Evolutionary conservation across 2,113 vertebrate species (phyloP), one percentile per base, ranked within the genome.

Genomic region (Lathamus discolor): DNA sequence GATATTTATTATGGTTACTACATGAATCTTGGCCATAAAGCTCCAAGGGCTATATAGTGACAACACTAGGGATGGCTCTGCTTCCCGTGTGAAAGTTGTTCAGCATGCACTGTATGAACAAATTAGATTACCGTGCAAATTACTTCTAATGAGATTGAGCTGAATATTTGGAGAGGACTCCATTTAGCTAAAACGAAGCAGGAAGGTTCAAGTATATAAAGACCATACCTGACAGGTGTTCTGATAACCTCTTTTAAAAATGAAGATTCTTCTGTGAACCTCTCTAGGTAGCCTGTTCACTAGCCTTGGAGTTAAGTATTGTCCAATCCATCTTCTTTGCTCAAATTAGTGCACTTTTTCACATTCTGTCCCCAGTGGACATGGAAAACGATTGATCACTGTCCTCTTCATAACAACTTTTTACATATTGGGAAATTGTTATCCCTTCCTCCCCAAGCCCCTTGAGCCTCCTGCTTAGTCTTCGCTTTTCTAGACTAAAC

Each of bases 401-500:
- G 93, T 95, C 78, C 31, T 89, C 84, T 87, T 91, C 87, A 37
- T 79, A 90, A 87, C 84, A 97, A 83, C 49, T 15, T 87, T 86
- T 90, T 95, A 95, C 79, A 80, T 96, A 91, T 77, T 87, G 93
- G 84, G 54, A 88, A 96, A 93, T 85, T 90, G 79, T 90, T 97
- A 95, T 88, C 72, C 90, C 86, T 95, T 91, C 84, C 91, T 91
- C 89, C 74, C 78, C 37, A 81, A 59, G 82, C 24, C n/a, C 80
- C 66, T 84, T 92, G 74, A 84, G 57, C 81, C 73, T 64, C 22
- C 68, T 93, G 93, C 96, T 95, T 97, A 95, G 94, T 95, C 95
- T 97, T 97, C 93, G 88, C 78, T 85, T 95, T 96, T 94, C 91
- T 91, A 97, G 96, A 97, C 96, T 97, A 96, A 97, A 97, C 95